Evolutionary conservation across 2,797 vertebrate genomes (phyloP), one percentile per base, ranked within the genome.

Genomic region (Centropyge bicolor): DNA sequence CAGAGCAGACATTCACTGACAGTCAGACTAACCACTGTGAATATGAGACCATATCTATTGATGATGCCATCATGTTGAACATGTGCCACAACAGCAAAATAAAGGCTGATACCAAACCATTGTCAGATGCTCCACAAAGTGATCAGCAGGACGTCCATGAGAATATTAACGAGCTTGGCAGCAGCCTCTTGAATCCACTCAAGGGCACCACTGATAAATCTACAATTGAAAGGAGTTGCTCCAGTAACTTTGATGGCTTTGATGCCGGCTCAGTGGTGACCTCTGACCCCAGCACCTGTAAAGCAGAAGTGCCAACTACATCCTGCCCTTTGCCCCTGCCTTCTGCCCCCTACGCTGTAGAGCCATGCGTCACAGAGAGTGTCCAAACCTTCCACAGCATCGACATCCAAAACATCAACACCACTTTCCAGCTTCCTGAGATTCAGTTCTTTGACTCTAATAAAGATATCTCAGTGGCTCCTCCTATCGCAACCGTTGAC

Each of bases 31-130:
- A 95, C 56, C 89, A 91, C 1, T 96, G 96, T 56, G 94, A 95
- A 64, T 97, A 97, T 0, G 94, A 97, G 86, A 95, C 96, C 13
- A 93, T 96, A 79, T 96, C 96, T 1, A 89, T 95, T 0, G 96
- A 98, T 0, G 96, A 97, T 22, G 92, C 97, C 73, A 93, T 98
- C 73, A 95, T 96, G 90, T 86, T 97, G n/a, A 95, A 96, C 41
- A 96, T 97, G 93, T 96, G 96, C 63, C 96, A 97, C 0, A 89
- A 95, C 82, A 93, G 89, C 92, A 88, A 92, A 71, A 73, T 85
- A 0, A 94, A 95, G 0, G 70, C 84, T 36, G 95, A 95, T 0
- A 76, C 78, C 45, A 82, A 94, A 49, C 81, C 81, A 13, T 22
- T 68, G 31, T n/a, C 62, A 2, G 87, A 83, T 2, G 85, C 80